Conservation (phyloP, 2,113 vertebrate species). For the Sisor rabdophorus region DNA sequence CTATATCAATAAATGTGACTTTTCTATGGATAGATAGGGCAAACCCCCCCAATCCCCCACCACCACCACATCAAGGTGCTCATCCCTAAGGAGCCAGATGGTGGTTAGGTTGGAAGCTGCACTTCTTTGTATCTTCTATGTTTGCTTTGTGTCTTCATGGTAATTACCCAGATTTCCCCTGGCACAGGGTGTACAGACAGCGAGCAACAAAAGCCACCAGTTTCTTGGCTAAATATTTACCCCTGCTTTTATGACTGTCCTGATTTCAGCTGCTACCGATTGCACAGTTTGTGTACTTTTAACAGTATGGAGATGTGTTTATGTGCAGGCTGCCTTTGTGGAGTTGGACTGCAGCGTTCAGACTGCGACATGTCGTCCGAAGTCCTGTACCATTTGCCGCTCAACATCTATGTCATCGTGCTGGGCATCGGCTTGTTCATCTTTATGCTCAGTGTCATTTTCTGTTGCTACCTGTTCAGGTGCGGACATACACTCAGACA, state of each 20-base stretch:
- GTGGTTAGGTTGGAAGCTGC: constrained; percentile 56
- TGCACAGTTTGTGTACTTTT: neutral
- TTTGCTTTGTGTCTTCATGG: constrained; percentile 70
- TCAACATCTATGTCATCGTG: constrained; percentile 76
- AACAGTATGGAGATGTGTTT: constrained; percentile 37
- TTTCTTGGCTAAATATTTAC: constrained; percentile 38
- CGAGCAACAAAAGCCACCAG: constrained; percentile 11
- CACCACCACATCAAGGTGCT: constrained; percentile 31
- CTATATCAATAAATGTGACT: neutral
- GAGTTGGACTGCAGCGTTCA: constrained; percentile 67
- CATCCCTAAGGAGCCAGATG: constrained; percentile 66
- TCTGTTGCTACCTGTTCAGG: constrained; percentile 82
- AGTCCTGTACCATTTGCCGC: constrained; percentile 72
- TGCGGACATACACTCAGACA: constrained; percentile 42
- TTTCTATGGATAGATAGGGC: neutral
- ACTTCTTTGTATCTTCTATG: constrained; percentile 61
- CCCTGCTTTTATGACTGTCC: constrained; percentile 24
- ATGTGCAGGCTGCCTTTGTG: constrained; percentile 68
- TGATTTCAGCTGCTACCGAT: neutral
- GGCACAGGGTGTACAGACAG: constrained; percentile 20
- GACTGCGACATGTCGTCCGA: constrained; percentile 73
- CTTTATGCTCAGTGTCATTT: constrained; percentile 78
- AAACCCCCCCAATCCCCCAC: constrained; percentile 37
- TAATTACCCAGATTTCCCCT: constrained; percentile 55
- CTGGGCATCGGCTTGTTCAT: constrained; percentile 78